Evolutionary conservation across 2,797 vertebrate species (phyloP), one percentile per base, ranked within the genome.

Genomic region (Podargus strigoides): DNA sequence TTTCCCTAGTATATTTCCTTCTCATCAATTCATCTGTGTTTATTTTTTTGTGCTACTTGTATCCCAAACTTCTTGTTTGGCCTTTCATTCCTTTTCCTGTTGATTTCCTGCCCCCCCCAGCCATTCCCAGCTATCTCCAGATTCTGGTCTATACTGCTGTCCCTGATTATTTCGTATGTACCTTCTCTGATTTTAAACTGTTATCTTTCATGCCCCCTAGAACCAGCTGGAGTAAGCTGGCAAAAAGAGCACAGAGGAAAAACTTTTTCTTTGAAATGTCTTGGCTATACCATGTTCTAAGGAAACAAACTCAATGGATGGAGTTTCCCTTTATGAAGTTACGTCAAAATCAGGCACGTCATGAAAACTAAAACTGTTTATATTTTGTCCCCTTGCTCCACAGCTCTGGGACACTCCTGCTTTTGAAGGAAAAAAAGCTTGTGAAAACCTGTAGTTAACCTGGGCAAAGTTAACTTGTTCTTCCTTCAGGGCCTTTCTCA

Each of bases 381-480:
- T 50, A 6, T 68, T 69, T 87, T 63, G 16, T 44, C 52, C n/a
- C 12, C 36, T 73, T 55, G 22, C 12, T 82, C 13, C 34, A 34
- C 21, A 47, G 66, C 8, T 42, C 27, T 55, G 26, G n/a, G 26
- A 74, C 4, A 6, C 9, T 89, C 18, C 23, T 66, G 42, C 41
- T 60, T 23, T 17, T 84, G 49, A 77, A 76, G 32, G 23, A 7
- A 60, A 69, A 72, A 58, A 64, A 41, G 8, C 53, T 84, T 80
- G 28, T 56, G 30, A 94, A 72, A 70, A 58, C 36, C 6, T 30
- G 4, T 42, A 28, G 30, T 34, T 72, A 87, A 14, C 13, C 5
- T 1, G 0, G 37, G 21, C 3, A 73, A 55, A 82, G 77, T 16
- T 9, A 72, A 4, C 39, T 78, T 0, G 0, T 72, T 78, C 4